Evolutionary conservation across 2,888 invertebrate genomes (phyloP), one percentile per base, ranked within the genome.

Genomic region (Thalpophila matura): DNA sequence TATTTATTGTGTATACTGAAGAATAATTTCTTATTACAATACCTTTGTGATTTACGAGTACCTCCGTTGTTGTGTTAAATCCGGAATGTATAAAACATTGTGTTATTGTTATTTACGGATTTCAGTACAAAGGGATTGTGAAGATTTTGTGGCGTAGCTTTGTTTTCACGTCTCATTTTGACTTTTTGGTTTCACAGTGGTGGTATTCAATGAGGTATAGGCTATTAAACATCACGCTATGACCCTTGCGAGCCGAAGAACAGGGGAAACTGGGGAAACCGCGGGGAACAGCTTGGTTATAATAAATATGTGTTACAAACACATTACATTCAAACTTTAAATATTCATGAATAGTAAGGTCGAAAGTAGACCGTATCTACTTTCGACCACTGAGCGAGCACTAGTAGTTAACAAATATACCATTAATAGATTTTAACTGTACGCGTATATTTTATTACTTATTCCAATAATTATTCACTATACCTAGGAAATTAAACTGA

Each of bases 51-150:
- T 71, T 51, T 50, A n/a, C n/a, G n/a, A n/a, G n/a, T n/a, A 6
- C 10, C 22, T 31, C 29, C 5, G 24, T 38, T 20, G 12, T 27
- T 46, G 7, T 56, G 14, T 38, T 45, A 38, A 24, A 38, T 1
- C n/a, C 26, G 31, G 31, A 53, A 57, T 71, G 57, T 51, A 45
- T 43, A 43, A 56, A 49, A 64, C 47, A 68, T 71, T 72, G 71
- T 55, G 46, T 24, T 57, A 68, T 53, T 70, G 2, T 4, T 70
- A 26, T 72, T 64, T 57, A 22, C 6, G 20, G 37, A 65, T 57
- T 49, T 38, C 16, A 18, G n/a, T 16, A 16, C 31, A 51, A 64
- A 38, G 51, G 9, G 35, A 43, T 54, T 54, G n/a, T 26, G 7
- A 7, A 38, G 33, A 29, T 40, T 51, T 10, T 24, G 3, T 37